phyloP scores from a whole-genome alignment of 2,797 vertebrate species.

The Taenioides sp. region DNA sequence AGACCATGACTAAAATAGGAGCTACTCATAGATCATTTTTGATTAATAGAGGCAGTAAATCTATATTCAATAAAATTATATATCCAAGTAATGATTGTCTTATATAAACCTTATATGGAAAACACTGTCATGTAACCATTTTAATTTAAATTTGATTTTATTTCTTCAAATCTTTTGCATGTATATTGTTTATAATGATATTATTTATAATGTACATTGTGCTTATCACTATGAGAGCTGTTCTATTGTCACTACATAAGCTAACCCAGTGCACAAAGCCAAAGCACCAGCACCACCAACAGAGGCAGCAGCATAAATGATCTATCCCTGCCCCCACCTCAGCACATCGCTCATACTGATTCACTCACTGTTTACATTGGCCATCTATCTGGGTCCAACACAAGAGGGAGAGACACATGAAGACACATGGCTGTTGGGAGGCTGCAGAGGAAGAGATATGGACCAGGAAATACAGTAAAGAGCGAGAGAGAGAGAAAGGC shows the following conservation, averaged over 20 bases:
- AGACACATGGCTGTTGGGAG: constrained; percentile 67
- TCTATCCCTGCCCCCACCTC: constrained; percentile 68
- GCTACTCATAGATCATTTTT: too few relatives aligned
- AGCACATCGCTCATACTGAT: constrained; percentile 75
- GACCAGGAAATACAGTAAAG: constrained; percentile 43
- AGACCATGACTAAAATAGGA: too few relatives aligned
- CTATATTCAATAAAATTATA: too few relatives aligned
- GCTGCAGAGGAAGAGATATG: constrained; percentile 55
- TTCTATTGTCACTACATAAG: constrained; percentile 37
- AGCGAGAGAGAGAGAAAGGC: neutral
- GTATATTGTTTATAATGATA: constrained; percentile 39
- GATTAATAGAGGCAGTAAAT: too few relatives aligned
- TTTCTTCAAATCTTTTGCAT: constrained; percentile 17
- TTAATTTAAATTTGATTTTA: too few relatives aligned
- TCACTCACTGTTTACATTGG: constrained; percentile 74
- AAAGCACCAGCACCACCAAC: constrained; percentile 73
- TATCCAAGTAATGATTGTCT: too few relatives aligned
- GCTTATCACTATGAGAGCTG: constrained; percentile 53
- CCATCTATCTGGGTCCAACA: constrained; percentile 70
- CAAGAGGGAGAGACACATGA: constrained; percentile 60
- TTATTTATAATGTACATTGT: constrained; percentile 52
- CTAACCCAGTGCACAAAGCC: constrained; percentile 71
- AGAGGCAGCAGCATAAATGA: constrained; percentile 73
- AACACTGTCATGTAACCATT: too few relatives aligned
- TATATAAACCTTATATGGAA: too few relatives aligned